Conservation (phyloP, 2,113 vertebrate genomes). For the Rhinolophus ferrumequinum region DNA sequence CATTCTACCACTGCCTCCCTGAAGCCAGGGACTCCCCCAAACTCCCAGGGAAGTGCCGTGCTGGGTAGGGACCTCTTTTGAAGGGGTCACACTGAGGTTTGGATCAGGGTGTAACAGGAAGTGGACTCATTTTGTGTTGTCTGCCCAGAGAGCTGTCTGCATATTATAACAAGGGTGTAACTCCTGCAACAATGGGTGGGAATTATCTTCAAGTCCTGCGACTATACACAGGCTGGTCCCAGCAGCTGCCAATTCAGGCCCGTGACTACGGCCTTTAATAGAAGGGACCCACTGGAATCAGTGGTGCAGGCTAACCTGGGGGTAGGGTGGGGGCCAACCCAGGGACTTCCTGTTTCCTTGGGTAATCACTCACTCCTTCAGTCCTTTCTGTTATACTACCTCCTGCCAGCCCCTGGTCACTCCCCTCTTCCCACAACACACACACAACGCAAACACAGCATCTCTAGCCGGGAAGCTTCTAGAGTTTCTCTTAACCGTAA, state of each 20-base stretch:
- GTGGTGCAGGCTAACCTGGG: not conserved
- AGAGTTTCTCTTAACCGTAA: not conserved
- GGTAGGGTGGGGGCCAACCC: rapidly evolving
- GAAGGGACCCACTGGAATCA: not conserved
- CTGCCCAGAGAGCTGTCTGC: not conserved
- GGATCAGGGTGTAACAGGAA: not conserved
- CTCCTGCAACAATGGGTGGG: rapidly evolving
- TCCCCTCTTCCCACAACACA: not conserved
- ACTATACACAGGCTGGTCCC: not conserved
- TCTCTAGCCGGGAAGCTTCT: not conserved
- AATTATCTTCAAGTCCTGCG: not conserved
- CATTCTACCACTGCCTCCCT: not conserved
- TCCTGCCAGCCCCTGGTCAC: not conserved
- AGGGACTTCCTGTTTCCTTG: not conserved
- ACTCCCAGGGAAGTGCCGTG: not conserved
- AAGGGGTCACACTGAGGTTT: not conserved
- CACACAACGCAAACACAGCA: rapidly evolving
- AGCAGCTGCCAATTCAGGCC: not conserved
- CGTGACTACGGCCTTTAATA: not conserved
- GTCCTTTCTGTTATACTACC: not conserved
- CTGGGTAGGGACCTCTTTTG: not conserved
- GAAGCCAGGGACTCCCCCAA: not conserved
- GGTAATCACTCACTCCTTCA: not conserved
- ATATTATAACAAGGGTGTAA: no score
- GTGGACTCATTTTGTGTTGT: not conserved